phyloP scores from a whole-genome alignment of 64 coral and sea anemone species.

The Acropora yongei region DNA sequence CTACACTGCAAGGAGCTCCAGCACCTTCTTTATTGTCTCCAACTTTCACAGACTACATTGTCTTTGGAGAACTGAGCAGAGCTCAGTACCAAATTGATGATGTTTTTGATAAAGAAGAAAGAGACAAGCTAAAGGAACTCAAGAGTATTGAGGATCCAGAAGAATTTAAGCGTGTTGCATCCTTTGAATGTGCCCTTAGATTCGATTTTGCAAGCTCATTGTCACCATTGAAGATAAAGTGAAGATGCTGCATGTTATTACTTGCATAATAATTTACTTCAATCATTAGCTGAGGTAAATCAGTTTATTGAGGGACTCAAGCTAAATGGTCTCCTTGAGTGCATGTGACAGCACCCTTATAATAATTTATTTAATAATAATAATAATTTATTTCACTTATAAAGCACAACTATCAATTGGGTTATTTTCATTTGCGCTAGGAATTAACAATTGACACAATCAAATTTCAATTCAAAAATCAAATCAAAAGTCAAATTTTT shows the following conservation, averaged over 20 bases:
- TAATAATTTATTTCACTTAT: no score
- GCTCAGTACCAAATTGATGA: slow-evolving; percentile 54
- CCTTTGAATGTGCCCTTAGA: slow-evolving; percentile 62
- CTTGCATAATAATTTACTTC: slow-evolving; percentile 72
- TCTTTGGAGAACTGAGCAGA: slow-evolving; percentile 63
- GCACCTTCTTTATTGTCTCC: slow-evolving; percentile 69
- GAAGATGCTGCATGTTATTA: slow-evolving; percentile 57
- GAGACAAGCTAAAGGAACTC: slow-evolving; percentile 75
- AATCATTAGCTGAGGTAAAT: slow-evolving; percentile 59
- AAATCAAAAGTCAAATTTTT: no score
- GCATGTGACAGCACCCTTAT: slow-evolving; percentile 24
- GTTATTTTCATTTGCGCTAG: no score
- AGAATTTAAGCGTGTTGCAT: slow-evolving; percentile 69
- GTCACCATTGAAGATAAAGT: slow-evolving; percentile 59
- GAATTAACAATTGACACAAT: no score
- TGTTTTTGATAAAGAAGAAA: slow-evolving; percentile 67
- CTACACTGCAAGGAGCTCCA: slow-evolving; percentile 57
- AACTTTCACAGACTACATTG: slow-evolving; percentile 68
- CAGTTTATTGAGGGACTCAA: slow-evolving; percentile 56
- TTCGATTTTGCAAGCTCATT: slow-evolving; percentile 55
- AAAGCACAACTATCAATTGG: no score
- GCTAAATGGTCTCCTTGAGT: slow-evolving; percentile 19
- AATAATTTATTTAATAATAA: no score
- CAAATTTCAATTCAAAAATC: no score
- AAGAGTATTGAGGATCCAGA: slow-evolving; percentile 63